Evolutionary conservation across 2,113 vertebrate genomes (phyloP).

Genomic region (Pyxicephalus adspersus): DNA sequence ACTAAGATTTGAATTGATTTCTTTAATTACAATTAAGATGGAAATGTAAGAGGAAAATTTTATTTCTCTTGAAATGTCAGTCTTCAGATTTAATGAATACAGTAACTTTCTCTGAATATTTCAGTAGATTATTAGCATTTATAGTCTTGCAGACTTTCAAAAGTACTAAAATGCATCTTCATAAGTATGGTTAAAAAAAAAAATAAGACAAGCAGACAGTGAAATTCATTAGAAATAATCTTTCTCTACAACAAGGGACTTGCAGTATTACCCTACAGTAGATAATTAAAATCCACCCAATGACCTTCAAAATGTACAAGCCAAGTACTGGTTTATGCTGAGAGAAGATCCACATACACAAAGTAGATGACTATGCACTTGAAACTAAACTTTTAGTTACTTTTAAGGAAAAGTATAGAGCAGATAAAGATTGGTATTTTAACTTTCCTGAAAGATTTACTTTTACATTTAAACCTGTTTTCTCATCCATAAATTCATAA

Average conservation of each 20-base stretch:
- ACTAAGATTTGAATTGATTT: conserved; percentile 2
- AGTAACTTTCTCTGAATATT: conserved; percentile 10
- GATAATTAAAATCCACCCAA: too few relatives aligned
- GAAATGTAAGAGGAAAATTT: not conserved
- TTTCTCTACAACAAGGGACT: not conserved
- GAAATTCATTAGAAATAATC: not conserved
- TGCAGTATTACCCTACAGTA: too few relatives aligned
- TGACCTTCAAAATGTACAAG: too few relatives aligned
- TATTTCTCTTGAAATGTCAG: not conserved
- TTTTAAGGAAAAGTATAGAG: too few relatives aligned
- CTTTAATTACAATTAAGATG: conserved; percentile 25
- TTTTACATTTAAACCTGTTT: too few relatives aligned
- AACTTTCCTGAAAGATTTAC: too few relatives aligned
- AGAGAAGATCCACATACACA: too few relatives aligned
- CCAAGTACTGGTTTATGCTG: too few relatives aligned
- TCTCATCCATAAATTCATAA: too few relatives aligned
- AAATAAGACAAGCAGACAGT: conserved; percentile 4
- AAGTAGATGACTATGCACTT: too few relatives aligned
- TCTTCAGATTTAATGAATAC: conserved; percentile 4
- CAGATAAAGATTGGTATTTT: too few relatives aligned
- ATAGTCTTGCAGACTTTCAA: conserved; percentile 20
- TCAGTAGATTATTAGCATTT: conserved; percentile 28
- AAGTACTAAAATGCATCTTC: conserved; percentile 10
- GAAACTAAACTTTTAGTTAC: too few relatives aligned
- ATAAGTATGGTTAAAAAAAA: not conserved